Percentiles rank a stretch among this genome's conserved stretches.
Conservation (phyloP, 2,888 invertebrate genomes). For the Leucania comma region DNA sequence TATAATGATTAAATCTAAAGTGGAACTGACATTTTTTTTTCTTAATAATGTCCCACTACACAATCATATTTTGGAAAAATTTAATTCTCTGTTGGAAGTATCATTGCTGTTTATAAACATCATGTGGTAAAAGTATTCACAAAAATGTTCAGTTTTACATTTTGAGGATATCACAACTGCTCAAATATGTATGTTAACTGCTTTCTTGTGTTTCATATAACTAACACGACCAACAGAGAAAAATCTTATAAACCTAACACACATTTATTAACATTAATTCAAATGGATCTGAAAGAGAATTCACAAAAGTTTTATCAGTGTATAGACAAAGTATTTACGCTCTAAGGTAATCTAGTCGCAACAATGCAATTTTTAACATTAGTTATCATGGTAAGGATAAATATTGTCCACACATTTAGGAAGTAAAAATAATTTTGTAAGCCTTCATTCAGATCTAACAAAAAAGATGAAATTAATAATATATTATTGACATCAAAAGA, state of each 20-base stretch:
- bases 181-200: conserved; percentile 44
- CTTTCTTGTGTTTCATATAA: conserved; percentile 25
- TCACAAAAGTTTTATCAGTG: conserved; percentile 77
- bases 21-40: conserved; percentile 77
- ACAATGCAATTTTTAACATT: conserved; percentile 59
- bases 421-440: conserved; percentile 76
- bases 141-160: conserved; percentile 29
- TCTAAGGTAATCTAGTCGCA: conserved; percentile 54
- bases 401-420: conserved; percentile 62
- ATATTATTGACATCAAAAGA: conserved; percentile 70
- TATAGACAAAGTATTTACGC: conserved; percentile 58
- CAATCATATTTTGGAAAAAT: conserved; percentile 73
- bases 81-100: conserved; percentile 75
- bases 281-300: conserved; percentile 87
- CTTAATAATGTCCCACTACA: conserved; percentile 76
- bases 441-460: conserved; percentile 86
- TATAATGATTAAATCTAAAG: conserved; percentile 88
- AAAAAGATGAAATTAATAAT: conserved; percentile 76
- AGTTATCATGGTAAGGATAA: conserved; percentile 48
- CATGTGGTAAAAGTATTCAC: conserved; percentile 50
- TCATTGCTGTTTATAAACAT: conserved; percentile 51
- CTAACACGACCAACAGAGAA: conserved; percentile 76
- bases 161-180: conserved; percentile 49
- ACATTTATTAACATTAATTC: conserved; percentile 78
- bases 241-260: conserved; percentile 79